Conservation (phyloP, 2,888 invertebrate genomes). For the Drosophila prostipennis region DNA sequence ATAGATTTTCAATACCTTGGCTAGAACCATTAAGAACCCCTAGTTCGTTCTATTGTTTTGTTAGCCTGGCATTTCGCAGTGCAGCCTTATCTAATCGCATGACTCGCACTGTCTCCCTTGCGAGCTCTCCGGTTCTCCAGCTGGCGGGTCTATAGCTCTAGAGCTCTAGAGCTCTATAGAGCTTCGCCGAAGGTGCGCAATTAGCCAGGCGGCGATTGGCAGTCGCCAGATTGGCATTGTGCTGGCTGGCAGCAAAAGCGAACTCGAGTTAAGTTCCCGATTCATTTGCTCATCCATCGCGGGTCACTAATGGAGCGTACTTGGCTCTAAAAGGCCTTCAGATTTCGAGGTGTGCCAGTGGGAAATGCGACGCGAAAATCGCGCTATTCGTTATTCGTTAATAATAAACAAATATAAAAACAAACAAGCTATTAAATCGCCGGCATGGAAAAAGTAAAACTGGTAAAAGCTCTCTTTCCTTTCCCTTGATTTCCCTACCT, state of each 20-base stretch:
- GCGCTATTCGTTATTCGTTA: conserved; percentile 10
- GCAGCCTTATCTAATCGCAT: conserved; percentile 23
- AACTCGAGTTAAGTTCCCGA: conserved; percentile 11
- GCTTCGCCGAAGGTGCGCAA: conserved; percentile 30
- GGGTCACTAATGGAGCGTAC: conserved; percentile 45
- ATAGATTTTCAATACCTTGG: no score
- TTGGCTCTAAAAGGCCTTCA: conserved; percentile 33
- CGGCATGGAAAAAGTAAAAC: conserved; percentile 68
- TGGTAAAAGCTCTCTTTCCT: conserved; percentile 55
- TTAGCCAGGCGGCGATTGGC: conserved; percentile 41
- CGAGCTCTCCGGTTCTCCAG: conserved; percentile 43
- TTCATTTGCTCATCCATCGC: conserved; percentile 16
- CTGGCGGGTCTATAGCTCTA: conserved; percentile 12
- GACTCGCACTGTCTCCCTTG: conserved; percentile 28
- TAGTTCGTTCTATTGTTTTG: not conserved
- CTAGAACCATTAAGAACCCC: no score
- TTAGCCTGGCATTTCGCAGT: not conserved
- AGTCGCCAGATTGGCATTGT: conserved; percentile 48
- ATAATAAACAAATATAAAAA: conserved; percentile 25
- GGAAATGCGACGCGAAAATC: conserved; percentile 14
- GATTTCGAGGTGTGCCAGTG: conserved; percentile 35
- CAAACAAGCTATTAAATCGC: conserved; percentile 26
- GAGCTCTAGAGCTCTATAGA: conserved; percentile 18
- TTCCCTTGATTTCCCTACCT: not conserved
- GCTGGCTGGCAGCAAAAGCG: conserved; percentile 27